phyloP scores from a whole-genome alignment of 2,888 invertebrate genomes.

The Aproaerema taeniolella region DNA sequence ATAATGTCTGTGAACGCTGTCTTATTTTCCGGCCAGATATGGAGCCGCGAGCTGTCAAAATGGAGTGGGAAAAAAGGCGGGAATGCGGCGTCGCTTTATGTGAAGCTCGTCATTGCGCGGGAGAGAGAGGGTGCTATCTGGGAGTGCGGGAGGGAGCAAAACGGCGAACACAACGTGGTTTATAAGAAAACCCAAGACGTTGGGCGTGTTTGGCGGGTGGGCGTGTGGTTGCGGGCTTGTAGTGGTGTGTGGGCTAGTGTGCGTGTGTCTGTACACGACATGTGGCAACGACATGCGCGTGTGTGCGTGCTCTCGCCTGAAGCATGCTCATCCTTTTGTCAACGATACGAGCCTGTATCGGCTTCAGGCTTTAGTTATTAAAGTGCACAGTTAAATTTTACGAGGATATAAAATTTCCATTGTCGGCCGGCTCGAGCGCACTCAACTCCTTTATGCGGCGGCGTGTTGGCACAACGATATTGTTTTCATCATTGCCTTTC shows the following conservation, averaged over 20 bases:
- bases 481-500: slow-evolving; percentile 5
- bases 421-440: slow-evolving; percentile 44
- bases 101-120: slow-evolving; percentile 74
- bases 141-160: slow-evolving; percentile 39
- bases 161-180: slow-evolving; percentile 72
- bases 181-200: slow-evolving; percentile 78
- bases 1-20: slow-evolving; percentile 57
- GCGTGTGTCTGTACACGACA: slow-evolving; percentile 36
- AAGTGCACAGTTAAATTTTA: slow-evolving; percentile 69
- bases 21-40: slow-evolving; percentile 74
- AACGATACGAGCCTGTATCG: slow-evolving; percentile 69
- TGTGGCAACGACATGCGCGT: slow-evolving; percentile 50
- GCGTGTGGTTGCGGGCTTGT: slow-evolving; percentile 64
- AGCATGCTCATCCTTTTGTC: slow-evolving; percentile 64
- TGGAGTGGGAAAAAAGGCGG: slow-evolving; percentile 79
- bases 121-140: slow-evolving; percentile 43
- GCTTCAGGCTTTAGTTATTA: slow-evolving; percentile 70
- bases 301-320: slow-evolving; percentile 35
- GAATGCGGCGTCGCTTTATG: slow-evolving; percentile 77
- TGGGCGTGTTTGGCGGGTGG: slow-evolving; percentile 77
- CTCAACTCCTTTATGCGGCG: slow-evolving; percentile 41
- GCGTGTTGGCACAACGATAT: slow-evolving; percentile 24
- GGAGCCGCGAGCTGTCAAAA: slow-evolving; percentile 78
- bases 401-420: slow-evolving; percentile 62
- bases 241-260: slow-evolving; percentile 46